Base-by-base conservation (phyloP, 1,140 invertebrate species). In the Drosophila bifasciata region DNA sequence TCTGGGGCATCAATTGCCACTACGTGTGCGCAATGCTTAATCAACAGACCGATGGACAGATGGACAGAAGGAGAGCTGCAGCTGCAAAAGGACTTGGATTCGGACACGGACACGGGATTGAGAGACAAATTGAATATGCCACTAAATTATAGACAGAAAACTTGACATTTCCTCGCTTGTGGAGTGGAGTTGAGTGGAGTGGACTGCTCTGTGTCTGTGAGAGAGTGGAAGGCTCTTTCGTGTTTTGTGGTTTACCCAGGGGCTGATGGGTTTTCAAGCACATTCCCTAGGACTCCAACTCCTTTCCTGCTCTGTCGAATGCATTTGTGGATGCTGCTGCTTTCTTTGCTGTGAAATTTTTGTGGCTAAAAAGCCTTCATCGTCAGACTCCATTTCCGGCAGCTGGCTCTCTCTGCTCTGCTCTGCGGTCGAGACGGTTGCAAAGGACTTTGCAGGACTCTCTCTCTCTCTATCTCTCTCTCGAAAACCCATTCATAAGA, bases 1-100 rank as follows among this genome's bases (percentile, higher is more conserved):
- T 86, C 80, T 85, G 76, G 81, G 72, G 72, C 80, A 84, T 86
- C 76, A 85, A 84, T 84, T 85, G 80, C 76, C 67, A 76, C 75
- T 84, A 84, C 80, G 80, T 84, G 80, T 80, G 72, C 63, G 62
- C 66, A 84, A 84, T 84, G 61, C 51, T 71, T 80, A 80, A 84
- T 80, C 61, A 85, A 72, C 45, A 25, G 41, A 21, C 52, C 23
- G 39, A 23, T 21, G 19, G 19, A 39, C 23, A 9, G 36, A 25
- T 25, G 17, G 19, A 2, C 6, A 36, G 41, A 32, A 28, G 17
- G 9, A 39, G 13, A 15, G 16, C 32, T 13, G 32, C 32, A 32
- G 56, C 28, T n/a, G 17, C 7, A 52, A 64, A 52, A 25, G 50
- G 28, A 44, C 28, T 11, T 32, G 52, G 19, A 53, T 9, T n/a